Base-by-base conservation (phyloP, 2,888 invertebrate species). In the Dicyrtomina minuta region DNA sequence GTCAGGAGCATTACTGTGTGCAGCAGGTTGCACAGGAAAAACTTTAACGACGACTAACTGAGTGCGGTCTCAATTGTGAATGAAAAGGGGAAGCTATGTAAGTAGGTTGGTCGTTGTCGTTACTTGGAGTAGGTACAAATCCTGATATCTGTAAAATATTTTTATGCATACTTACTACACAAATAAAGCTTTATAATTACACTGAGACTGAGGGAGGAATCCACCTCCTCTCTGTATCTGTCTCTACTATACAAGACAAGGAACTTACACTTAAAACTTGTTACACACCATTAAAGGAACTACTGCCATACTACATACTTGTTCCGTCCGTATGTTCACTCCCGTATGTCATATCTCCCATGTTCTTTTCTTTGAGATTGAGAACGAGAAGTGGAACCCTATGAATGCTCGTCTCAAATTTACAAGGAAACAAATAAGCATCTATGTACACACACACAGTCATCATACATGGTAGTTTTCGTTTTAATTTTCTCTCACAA, bases 31-130 rank as follows among this genome's bases (percentile, higher is more conserved):
- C 27, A 41, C 13, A 49, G 61, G 27, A 49, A 60, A 62, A 33
- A n/a, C 33, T 49, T 46, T 20, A 4, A 43, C 44, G 41, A 41
- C n/a, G n/a, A n/a, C n/a, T n/a, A n/a, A n/a, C n/a, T 26, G 60
- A 60, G 43, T 41, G 60, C 60, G 60, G 60, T 60, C 44, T 27
- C 41, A 62, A n/a, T n/a, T n/a, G n/a, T n/a, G n/a, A n/a, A 22
- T 22, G 22, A 26, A 53, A 20, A 22, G 53, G 13, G 12, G 5
- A 51, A 49, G 49, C 5, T 12, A 1, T n/a, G n/a, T 22, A 49
- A 49, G n/a, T n/a, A n/a, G n/a, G n/a, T n/a, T n/a, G n/a, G n/a
- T n/a, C n/a, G n/a, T n/a, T n/a, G n/a, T n/a, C n/a, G n/a, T n/a
- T n/a, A n/a, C n/a, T n/a, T n/a, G n/a, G n/a, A n/a, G n/a, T n/a